These are phyloP conservation scores for Rhaphigaster nebulosa DNA, from an alignment of 2,888 invertebrate genomes.

Conservation along the genomic window DNA sequence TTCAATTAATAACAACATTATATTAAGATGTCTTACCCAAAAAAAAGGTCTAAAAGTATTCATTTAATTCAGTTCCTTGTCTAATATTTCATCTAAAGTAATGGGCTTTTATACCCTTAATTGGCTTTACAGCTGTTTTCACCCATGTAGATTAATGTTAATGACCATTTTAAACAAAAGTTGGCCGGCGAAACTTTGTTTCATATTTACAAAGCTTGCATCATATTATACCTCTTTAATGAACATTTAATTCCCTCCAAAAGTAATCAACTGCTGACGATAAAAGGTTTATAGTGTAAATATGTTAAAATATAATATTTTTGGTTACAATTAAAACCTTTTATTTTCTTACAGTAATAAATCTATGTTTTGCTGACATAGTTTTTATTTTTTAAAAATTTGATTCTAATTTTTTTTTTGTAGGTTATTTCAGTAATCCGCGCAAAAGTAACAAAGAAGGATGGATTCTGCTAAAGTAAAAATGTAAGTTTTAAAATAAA, in stretches of 20 bases:
- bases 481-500: not conserved
- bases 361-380: not conserved
- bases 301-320: not conserved
- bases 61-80: not conserved
- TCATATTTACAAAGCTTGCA: not conserved
- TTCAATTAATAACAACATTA: not conserved
- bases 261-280: not conserved
- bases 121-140: conserved; percentile 20
- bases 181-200: not conserved
- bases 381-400: not conserved
- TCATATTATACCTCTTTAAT: not conserved
- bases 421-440: not conserved
- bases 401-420: not conserved
- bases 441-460: not conserved
- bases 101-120: not conserved
- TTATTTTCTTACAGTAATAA: not conserved
- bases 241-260: not conserved
- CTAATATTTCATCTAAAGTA: not conserved
- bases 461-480: not conserved
- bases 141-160: not conserved
- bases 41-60: conserved; percentile 29
- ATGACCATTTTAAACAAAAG: not conserved
- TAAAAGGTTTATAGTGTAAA: not conserved
- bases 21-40: not conserved
- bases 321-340: not conserved